Evolutionary conservation across 2,113 vertebrate species (phyloP), one percentile per base, ranked within the genome.

Genomic region (Phyllopteryx taeniolatus): DNA sequence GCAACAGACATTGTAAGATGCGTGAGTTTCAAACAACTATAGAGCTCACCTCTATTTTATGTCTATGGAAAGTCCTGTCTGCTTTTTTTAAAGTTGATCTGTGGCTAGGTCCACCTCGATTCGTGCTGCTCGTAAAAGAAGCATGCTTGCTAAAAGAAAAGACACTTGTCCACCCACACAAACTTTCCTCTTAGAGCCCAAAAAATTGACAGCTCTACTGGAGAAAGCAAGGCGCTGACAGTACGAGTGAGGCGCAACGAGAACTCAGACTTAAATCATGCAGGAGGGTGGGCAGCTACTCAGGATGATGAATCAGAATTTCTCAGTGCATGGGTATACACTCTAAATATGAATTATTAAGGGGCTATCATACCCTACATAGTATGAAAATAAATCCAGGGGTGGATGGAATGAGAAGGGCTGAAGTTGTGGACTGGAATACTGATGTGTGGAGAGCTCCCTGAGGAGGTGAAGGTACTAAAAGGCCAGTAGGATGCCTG

Each of bases 281-380:
- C 91, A 93, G 90, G 88, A 92, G 81, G 83, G 83, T 86, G 90
- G 89, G 80, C 88, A 84, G 87, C 89, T 91, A 91, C 84, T 88
- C 87, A 80, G 78, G 86, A 91, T 90, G 91, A 93, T 93, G 91
- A 94, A 94, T 92, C 92, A 93, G 93, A 93, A 93, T 93, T 91
- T 91, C 88, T 94, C 92, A 93, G 90, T 92, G 88, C 90, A 89
- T 80, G 88, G 87, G 87, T 90, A 91, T 91, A 92, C 89, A 92
- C 91, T 92, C 91, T 88, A 93, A 92, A 93, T 91, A 92, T 93
- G 73, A 93, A 94, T 94, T 93, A 94, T 93, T 93, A 91, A 93
- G 82, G 73, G 69, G 84, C 90, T 92, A 92, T 93, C 91, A 92
- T 92, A 89, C 85, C 90, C 86, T 87, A 39, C 87, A 91, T 91